Conservation (phyloP, 2,888 invertebrate genomes). For the Meiosimyza decipiens region DNA sequence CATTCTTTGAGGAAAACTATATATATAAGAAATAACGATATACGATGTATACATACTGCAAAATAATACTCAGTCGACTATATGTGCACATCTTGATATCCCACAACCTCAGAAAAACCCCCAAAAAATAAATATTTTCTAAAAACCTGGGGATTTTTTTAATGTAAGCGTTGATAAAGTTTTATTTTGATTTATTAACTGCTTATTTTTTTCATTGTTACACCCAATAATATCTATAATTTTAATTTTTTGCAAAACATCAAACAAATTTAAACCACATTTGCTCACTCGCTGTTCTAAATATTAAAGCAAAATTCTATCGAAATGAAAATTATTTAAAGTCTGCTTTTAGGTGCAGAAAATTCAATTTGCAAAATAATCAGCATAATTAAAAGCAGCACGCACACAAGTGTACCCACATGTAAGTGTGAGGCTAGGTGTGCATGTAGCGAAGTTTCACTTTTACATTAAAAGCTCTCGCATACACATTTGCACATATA, state of each 20-base stretch:
- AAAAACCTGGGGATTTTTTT: too few relatives aligned
- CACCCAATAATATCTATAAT: too few relatives aligned
- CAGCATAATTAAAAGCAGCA: constrained; percentile 21
- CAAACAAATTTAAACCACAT: neutral
- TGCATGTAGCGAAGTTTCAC: constrained; percentile 13
- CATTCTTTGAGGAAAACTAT: too few relatives aligned
- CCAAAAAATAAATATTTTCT: too few relatives aligned
- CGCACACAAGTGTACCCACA: neutral
- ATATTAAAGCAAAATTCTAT: neutral
- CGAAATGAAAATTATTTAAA: constrained; percentile 33
- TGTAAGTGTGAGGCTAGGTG: neutral
- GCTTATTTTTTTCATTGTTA: too few relatives aligned
- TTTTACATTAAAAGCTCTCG: neutral
- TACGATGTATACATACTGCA: too few relatives aligned
- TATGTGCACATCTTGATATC: too few relatives aligned
- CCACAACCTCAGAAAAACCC: too few relatives aligned
- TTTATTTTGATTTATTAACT: too few relatives aligned
- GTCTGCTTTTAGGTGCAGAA: constrained; percentile 44
- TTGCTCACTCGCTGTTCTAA: neutral
- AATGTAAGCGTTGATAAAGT: too few relatives aligned
- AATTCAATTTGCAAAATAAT: constrained; percentile 47
- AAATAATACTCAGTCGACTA: too few relatives aligned
- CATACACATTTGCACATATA: neutral
- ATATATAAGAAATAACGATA: too few relatives aligned
- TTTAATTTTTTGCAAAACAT: neutral